Conservation (phyloP, 2,113 vertebrate genomes). For the Pseudopodoces humilis region DNA sequence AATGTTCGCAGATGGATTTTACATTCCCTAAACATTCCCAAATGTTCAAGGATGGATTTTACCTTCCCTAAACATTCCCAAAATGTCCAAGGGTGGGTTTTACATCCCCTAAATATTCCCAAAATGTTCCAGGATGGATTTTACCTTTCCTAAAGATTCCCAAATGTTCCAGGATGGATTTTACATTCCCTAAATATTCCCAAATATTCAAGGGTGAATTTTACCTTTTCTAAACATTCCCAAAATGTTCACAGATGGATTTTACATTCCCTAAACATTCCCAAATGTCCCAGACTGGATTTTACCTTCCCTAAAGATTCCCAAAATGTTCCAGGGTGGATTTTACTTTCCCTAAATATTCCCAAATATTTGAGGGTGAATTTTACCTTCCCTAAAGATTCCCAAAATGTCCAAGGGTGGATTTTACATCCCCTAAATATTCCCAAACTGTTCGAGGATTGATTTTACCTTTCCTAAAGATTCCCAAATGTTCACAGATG, state of each 20-base stretch:
- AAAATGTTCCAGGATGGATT: accelerated
- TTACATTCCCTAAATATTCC: not conserved
- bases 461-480: too few species aligned
- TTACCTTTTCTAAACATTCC: not conserved
- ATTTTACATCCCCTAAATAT: too few species aligned
- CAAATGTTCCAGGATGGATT: not conserved
- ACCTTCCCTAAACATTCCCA: not conserved
- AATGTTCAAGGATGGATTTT: not conserved
- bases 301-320: not conserved
- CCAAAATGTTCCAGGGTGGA: accelerated
- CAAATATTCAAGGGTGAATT: not conserved
- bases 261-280: not conserved
- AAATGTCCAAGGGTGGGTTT: not conserved
- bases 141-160: not conserved
- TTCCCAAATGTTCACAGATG: too few species aligned
- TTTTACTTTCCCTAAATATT: not conserved
- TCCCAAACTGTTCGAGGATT: too few species aligned
- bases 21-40: not conserved
- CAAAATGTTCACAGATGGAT: too few species aligned
- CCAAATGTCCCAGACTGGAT: accelerated
- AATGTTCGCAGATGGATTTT: not conserved
- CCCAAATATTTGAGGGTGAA: not conserved
- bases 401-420: not conserved
- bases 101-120: not conserved
- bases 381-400: not conserved